Evolutionary conservation across 1,140 invertebrate genomes (phyloP).

Genomic region (Caenorhabditis remanei): DNA sequence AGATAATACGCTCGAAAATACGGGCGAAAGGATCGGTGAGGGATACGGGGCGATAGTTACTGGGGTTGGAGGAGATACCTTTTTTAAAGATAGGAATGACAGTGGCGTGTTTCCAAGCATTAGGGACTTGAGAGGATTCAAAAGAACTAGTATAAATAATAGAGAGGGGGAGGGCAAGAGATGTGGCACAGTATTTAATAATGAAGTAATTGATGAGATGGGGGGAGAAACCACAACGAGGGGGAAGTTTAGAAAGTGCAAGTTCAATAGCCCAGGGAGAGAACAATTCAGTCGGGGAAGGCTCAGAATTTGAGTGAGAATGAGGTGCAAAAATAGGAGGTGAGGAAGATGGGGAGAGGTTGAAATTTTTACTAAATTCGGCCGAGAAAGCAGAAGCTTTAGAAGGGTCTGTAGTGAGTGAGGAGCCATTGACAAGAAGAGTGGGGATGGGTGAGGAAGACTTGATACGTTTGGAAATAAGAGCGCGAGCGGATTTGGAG

Average conservation of each 20-base stretch:
- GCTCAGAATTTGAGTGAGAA: too few species aligned
- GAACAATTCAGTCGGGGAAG: neutral
- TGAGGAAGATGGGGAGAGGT: too few species aligned
- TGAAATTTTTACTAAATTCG: too few species aligned
- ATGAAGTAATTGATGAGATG: neutral
- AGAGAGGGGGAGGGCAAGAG: neutral
- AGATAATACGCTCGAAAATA: neutral
- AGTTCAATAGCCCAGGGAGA: neutral
- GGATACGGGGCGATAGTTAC: neutral
- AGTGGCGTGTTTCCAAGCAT: neutral
- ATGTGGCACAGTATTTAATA: neutral
- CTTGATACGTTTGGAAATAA: too few species aligned
- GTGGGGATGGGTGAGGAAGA: too few species aligned
- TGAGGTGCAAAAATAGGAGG: too few species aligned
- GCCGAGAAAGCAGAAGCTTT: too few species aligned
- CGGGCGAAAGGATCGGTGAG: neutral
- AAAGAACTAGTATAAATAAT: neutral
- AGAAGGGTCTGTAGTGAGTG: too few species aligned
- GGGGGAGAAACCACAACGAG: neutral
- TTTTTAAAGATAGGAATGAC: neutral
- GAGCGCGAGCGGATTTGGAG: too few species aligned
- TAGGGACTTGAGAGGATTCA: neutral
- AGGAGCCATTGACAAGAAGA: too few species aligned
- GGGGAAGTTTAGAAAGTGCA: neutral
- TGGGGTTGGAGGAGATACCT: neutral